These are phyloP conservation scores for Choreutis nemorana DNA, from an alignment of 2,888 invertebrate genomes.

Conservation along the genomic window DNA sequence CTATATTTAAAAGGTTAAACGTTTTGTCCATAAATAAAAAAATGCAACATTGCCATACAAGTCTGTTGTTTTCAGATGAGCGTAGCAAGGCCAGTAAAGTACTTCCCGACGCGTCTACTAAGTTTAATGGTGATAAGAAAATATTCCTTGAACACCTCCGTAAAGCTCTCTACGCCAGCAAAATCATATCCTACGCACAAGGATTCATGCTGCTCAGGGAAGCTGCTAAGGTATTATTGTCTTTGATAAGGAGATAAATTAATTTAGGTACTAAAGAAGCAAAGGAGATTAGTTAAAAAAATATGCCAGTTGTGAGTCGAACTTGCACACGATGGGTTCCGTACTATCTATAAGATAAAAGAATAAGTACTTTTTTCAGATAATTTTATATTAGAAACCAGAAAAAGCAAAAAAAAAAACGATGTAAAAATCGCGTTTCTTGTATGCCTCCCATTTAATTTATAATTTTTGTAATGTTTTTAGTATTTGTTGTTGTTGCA, in stretches of 20 bases:
- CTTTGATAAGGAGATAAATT: too few relatives aligned
- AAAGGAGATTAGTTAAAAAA: too few relatives aligned
- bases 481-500: too few relatives aligned
- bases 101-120: conserved; percentile 73
- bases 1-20: too few relatives aligned
- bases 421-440: too few relatives aligned
- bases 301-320: too few relatives aligned
- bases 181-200: conserved; percentile 98
- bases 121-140: conserved; percentile 76
- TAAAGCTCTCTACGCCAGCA: conserved; percentile 94
- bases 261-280: not conserved
- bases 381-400: too few relatives aligned
- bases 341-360: too few relatives aligned
- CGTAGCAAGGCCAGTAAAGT: conserved; percentile 82
- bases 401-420: too few relatives aligned
- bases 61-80: conserved; percentile 62
- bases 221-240: conserved; percentile 85
- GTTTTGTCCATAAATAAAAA: not conserved
- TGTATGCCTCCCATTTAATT: too few relatives aligned
- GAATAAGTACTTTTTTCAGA: too few relatives aligned
- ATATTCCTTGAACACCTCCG: conserved; percentile 85
- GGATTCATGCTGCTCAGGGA: conserved; percentile 95
- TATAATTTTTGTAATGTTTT: too few relatives aligned
- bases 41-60: not conserved
- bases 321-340: not conserved